Evolutionary conservation across 2,113 vertebrate species (phyloP).

Genomic region (Sinosuthora webbiana): DNA sequence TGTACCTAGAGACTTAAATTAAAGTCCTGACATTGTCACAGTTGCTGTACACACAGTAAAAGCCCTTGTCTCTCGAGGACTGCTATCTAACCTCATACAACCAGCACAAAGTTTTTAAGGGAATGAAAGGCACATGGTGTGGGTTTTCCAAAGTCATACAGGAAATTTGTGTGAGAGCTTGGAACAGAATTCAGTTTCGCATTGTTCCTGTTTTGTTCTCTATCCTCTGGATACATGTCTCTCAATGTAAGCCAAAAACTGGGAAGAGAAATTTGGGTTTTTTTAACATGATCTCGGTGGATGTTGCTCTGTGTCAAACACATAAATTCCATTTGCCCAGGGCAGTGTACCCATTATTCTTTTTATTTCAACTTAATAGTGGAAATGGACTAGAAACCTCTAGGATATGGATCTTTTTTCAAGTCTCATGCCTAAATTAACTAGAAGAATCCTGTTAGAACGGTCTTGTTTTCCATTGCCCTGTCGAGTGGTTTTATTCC

Average conservation of each 20-base stretch:
- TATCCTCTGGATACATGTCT: neutral
- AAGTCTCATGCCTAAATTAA: neutral
- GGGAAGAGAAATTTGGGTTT: fast-evolving
- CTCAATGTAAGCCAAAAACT: neutral
- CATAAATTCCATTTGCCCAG: neutral
- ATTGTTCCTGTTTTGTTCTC: neutral
- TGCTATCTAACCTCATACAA: neutral
- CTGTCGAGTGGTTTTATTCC: neutral
- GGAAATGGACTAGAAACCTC: neutral
- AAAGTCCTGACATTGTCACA: neutral
- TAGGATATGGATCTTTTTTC: neutral
- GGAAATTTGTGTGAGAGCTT: neutral
- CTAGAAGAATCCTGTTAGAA: neutral
- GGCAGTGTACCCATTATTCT: neutral
- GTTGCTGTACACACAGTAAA: neutral
- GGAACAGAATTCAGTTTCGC: neutral
- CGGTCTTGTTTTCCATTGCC: neutral
- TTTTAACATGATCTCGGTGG: neutral
- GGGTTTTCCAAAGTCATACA: neutral
- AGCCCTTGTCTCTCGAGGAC: neutral
- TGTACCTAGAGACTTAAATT: neutral
- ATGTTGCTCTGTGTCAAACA: neutral
- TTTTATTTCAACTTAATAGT: neutral
- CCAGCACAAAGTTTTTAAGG: neutral
- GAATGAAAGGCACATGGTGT: neutral